Conservation (phyloP, 2,113 vertebrate genomes). For the Bagarius yarrelli region DNA sequence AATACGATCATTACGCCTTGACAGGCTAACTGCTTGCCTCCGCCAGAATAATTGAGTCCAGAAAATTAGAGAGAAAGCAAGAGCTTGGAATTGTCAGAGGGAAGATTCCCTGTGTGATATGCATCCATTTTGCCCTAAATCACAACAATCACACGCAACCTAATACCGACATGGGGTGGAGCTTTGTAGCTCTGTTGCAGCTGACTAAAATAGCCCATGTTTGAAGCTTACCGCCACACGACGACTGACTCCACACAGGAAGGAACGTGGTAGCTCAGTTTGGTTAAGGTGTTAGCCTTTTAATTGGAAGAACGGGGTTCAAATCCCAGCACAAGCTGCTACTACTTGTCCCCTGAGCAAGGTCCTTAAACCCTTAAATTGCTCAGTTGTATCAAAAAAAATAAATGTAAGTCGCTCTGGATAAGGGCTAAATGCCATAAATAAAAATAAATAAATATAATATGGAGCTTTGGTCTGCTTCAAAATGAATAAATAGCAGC, state of each 20-base stretch:
- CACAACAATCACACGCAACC: constrained; percentile 66
- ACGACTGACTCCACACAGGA: constrained; percentile 45
- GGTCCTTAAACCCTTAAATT: no score
- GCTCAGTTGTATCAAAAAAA: no score
- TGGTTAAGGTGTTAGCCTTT: no score
- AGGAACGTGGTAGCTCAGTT: no score
- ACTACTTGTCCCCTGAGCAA: no score
- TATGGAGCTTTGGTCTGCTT: constrained; percentile 53
- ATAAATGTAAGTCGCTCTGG: no score
- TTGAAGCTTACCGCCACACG: constrained; percentile 26
- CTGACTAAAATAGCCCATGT: constrained; percentile 53
- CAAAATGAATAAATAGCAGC: constrained; percentile 55
- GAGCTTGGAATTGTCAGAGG: constrained; percentile 21
- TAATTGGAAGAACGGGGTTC: no score
- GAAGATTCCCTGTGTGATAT: constrained; percentile 26
- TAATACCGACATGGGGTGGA: constrained; percentile 55
- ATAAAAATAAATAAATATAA: no score
- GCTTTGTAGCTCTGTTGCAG: constrained; percentile 54
- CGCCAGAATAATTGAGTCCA: constrained; percentile 67
- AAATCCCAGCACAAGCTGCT: no score
- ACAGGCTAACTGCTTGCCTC: constrained; percentile 68
- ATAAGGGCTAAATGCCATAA: no score
- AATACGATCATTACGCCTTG: constrained; percentile 46
- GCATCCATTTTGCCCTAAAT: constrained; percentile 48
- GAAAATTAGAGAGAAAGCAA: constrained; percentile 64